These are phyloP conservation scores for Ageneiosus marmoratus DNA, from an alignment of 2,113 vertebrate species.

Conservation along the genomic window DNA sequence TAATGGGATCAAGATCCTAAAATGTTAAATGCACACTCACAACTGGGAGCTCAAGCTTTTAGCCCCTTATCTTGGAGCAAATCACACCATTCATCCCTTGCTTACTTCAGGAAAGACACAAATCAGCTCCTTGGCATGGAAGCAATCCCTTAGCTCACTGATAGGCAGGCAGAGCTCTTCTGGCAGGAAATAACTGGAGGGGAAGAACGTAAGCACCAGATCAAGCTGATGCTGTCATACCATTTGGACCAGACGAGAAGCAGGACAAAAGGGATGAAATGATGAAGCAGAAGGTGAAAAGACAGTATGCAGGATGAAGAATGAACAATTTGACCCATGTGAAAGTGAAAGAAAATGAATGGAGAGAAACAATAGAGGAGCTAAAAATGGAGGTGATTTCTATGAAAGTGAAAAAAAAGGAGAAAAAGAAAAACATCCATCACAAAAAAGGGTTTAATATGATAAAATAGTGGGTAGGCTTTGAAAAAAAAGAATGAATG, in stretches of 20 bases:
- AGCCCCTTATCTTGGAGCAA: conserved; percentile 1
- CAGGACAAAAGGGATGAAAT: not conserved
- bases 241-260: not conserved
- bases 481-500: not conserved
- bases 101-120: not conserved
- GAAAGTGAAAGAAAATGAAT: conserved; percentile 24
- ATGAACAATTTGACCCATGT: not conserved
- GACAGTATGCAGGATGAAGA: not conserved
- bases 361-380: conserved; percentile 12
- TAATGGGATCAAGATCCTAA: not conserved
- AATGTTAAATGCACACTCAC: conserved; percentile 15
- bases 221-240: not conserved
- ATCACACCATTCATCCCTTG: not conserved
- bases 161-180: not conserved
- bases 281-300: not conserved
- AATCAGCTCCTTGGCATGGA: conserved; percentile 1
- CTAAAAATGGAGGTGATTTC: not conserved
- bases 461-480: not conserved
- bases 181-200: not conserved
- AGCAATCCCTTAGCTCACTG: not conserved
- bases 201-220: conserved; percentile 2
- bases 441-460: not conserved
- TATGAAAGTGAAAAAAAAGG: not conserved
- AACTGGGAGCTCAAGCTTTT: not conserved
- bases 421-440: not conserved